phyloP scores from a whole-genome alignment of 92 coral and sea anemone species.

The Plumapathes pennacea region DNA sequence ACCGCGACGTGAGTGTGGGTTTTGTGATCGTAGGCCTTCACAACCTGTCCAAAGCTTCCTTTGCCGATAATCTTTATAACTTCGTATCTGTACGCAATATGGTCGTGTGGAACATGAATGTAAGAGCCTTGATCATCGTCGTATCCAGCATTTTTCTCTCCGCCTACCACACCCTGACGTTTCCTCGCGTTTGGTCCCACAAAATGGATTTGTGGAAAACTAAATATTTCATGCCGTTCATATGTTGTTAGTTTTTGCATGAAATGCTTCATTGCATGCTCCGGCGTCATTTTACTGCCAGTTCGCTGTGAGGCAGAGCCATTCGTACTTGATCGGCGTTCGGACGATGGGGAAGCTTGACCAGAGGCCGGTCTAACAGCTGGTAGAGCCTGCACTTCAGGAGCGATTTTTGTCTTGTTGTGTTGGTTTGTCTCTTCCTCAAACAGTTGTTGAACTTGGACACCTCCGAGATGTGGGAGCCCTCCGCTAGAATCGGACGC shows the following conservation, averaged over 20 bases:
- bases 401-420: conserved; percentile 73
- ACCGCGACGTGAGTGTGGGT: conserved; percentile 90
- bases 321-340: conserved; percentile 67
- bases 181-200: conserved; percentile 97
- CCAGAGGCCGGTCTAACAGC: conserved; percentile 81
- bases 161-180: conserved; percentile 99
- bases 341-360: conserved; percentile 79
- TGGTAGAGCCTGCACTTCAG: conserved; percentile 79
- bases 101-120: conserved; percentile 98
- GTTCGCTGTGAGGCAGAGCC: conserved; percentile 85
- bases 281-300: conserved; percentile 82
- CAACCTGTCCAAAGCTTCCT: conserved; percentile 99
- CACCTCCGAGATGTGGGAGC: conserved; percentile 93
- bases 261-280: conserved; percentile 90
- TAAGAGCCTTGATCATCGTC: conserved; percentile 99
- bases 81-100: conserved; percentile 94
- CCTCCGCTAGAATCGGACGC: conserved; percentile 74
- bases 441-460: conserved; percentile 98
- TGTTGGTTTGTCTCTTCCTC: conserved; percentile 97
- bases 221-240: conserved; percentile 96
- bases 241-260: conserved; percentile 96
- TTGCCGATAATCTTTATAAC: conserved; percentile 95
- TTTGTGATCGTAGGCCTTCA: conserved; percentile 95
- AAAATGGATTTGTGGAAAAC: conserved; percentile 93
- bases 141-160: conserved; percentile 95